Percentiles rank a stretch among this genome's conserved stretches.
These are phyloP conservation scores for Hydrotaea cyrtoneurina DNA, from an alignment of 2,888 invertebrate genomes.

Conservation along the genomic window DNA sequence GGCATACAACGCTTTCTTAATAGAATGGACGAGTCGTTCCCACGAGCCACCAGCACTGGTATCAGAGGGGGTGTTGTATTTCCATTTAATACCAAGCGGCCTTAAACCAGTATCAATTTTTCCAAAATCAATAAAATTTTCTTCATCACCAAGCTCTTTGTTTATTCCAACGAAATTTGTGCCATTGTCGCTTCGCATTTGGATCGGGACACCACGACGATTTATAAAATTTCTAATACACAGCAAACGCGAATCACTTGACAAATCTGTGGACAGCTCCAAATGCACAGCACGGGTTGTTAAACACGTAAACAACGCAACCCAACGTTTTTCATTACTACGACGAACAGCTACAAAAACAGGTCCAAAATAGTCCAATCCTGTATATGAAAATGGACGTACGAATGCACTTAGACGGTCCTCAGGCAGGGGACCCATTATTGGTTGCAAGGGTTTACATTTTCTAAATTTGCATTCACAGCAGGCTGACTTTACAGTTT, in stretches of 20 bases:
- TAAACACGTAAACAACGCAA: constrained; percentile 44
- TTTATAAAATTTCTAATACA: constrained; percentile 43
- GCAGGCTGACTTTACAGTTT: neutral
- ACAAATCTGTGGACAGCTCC: too few species aligned
- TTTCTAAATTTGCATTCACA: neutral
- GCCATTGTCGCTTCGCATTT: constrained; percentile 34
- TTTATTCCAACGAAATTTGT: constrained; percentile 62
- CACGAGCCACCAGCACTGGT: constrained; percentile 17
- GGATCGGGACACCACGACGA: constrained; percentile 20
- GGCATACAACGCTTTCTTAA: too few species aligned
- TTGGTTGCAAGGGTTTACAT: neutral
- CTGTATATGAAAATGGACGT: constrained; percentile 63
- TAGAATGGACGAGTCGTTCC: too few species aligned
- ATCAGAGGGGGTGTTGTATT: constrained; percentile 23
- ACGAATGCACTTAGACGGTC: constrained; percentile 32
- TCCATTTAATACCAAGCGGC: constrained; percentile 38
- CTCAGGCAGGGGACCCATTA: constrained; percentile 29
- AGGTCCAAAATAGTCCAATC: constrained; percentile 41
- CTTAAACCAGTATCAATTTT: constrained; percentile 14
- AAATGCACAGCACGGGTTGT: constrained; percentile 52
- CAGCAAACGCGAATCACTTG: neutral
- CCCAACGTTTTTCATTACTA: neutral
- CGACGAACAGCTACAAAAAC: neutral
- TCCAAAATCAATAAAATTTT: constrained; percentile 20
- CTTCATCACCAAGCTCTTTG: constrained; percentile 21